Conservation (phyloP, 2,888 invertebrate species). For the Ypsolopha scabrella region DNA sequence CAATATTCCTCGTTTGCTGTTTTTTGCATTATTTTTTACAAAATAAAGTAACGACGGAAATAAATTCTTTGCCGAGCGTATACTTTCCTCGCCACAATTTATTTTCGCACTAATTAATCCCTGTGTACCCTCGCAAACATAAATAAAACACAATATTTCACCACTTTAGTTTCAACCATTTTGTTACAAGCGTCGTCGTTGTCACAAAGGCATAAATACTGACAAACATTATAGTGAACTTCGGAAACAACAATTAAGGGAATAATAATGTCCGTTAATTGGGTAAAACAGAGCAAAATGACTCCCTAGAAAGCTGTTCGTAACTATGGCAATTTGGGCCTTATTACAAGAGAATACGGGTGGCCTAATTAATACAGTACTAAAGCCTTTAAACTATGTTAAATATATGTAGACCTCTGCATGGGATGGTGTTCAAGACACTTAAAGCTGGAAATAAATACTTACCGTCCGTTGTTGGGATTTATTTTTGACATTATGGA, state of each 20-base stretch:
- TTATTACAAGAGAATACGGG: not conserved
- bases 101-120: no score
- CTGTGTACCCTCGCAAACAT: not conserved
- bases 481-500: no score
- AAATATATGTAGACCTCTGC: not conserved
- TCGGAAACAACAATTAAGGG: slow-evolving; percentile 38
- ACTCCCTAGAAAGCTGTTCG: slow-evolving; percentile 25
- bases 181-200: not conserved
- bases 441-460: no score
- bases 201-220: not conserved
- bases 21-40: no score
- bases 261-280: slow-evolving; percentile 39
- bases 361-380: not conserved
- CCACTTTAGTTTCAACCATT: not conserved
- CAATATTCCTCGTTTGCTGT: no score
- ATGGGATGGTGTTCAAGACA: not conserved
- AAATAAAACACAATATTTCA: not conserved
- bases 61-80: no score
- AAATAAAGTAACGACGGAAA: no score
- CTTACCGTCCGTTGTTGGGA: no score
- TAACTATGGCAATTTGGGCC: slow-evolving; percentile 4
- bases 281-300: slow-evolving; percentile 33
- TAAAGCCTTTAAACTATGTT: not conserved
- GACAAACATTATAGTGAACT: slow-evolving; percentile 25
- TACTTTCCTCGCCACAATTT: no score